phyloP scores from a whole-genome alignment of 2,888 invertebrate genomes.

The Panzeria rudis region DNA sequence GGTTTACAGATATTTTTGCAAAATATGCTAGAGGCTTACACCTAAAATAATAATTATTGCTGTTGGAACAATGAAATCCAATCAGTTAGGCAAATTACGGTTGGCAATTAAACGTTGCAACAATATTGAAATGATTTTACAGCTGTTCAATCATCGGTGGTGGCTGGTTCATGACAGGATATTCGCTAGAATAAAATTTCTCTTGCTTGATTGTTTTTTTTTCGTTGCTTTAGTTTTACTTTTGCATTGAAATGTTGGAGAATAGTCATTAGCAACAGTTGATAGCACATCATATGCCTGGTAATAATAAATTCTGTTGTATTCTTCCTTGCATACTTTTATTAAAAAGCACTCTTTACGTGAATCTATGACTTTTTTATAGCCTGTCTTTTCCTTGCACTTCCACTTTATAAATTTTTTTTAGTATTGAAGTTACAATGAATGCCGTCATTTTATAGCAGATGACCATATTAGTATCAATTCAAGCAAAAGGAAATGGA shows the following conservation, averaged over 20 bases:
- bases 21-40: neutral
- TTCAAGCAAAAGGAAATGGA: neutral
- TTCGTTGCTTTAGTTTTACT: neutral
- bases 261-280: slow-evolving; percentile 47
- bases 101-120: slow-evolving; percentile 47
- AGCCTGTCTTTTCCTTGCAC: neutral
- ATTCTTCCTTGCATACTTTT: neutral
- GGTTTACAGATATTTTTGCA: too few relatives aligned
- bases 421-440: neutral
- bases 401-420: neutral
- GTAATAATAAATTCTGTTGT: slow-evolving; percentile 17
- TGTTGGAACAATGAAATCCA: slow-evolving; percentile 39
- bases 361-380: neutral
- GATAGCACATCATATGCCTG: slow-evolving; percentile 28
- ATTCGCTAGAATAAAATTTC: neutral
- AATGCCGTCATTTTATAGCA: neutral
- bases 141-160: neutral
- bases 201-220: neutral
- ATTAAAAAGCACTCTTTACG: neutral
- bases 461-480: neutral
- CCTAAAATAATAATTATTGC: neutral
- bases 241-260: neutral
- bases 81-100: slow-evolving; percentile 48
- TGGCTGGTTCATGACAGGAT: neutral
- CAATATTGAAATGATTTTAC: neutral